Evolutionary conservation across 2,113 vertebrate genomes (phyloP), one percentile per base, ranked within the genome.

Genomic region (Struthio camelus): DNA sequence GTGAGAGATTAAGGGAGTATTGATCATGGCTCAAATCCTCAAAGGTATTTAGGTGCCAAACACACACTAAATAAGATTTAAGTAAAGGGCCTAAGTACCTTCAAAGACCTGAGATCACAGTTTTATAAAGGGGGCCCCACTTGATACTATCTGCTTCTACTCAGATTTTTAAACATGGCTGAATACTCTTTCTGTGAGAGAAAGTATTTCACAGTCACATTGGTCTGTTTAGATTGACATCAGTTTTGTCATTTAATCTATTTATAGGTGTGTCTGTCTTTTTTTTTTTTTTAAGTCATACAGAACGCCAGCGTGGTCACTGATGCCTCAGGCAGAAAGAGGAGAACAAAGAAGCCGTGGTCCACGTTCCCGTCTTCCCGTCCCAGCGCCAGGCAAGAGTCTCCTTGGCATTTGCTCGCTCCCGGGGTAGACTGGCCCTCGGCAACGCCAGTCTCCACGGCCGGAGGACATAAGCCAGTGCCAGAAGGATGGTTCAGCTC

Each of bases 361-460:
- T 30, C 17, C 5, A 0, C 7, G 1, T 40, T n/a, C 66, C 18
- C 30, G 17, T 53, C 36, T 12, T 24, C 7, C 2, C 5, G 10
- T 51, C 18, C 64, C 22, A 25, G 1, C 20, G 14, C 11, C 61
- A 76, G 85, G 27, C 30, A 58, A n/a, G 40, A 34, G n/a, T 3
- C 38, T 24, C 5, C 12, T 50, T n/a, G 34, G 30, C 28, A 6
- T 58, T 34, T 77, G 19, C 50, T 44, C 8, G 0, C 5, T 14
- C 14, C 32, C 6, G 73, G 28, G 61, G 30, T 40, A n/a, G 53
- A 13, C 51, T 59, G 71, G 27, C 5, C 27, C 6, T 10, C 61
- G 8, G 2, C 7, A 1, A 7, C 5, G 25, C 34, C 1, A 1
- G 7, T 12, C 25, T 53, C 42, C 0, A 0, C 9, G 48, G 11